Base-by-base conservation (phyloP, 2,888 invertebrate species). In the Thysanoteuthis rhombus region DNA sequence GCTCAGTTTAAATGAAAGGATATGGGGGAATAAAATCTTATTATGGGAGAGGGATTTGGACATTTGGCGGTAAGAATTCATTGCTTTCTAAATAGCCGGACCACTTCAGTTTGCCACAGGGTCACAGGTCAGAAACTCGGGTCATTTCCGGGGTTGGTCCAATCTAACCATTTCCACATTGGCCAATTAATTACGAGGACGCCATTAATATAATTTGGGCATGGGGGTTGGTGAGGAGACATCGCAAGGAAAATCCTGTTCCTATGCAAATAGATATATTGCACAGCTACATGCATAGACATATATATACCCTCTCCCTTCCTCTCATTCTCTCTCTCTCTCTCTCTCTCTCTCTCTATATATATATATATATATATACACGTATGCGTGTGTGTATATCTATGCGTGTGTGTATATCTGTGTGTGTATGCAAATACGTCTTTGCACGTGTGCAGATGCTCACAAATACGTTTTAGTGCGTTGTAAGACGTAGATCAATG, bases 261-360 rank as follows among this genome's bases (percentile, higher is more conserved):
- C 0, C 75, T 75, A 75, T n/a, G 19, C 75, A n/a, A 75, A n/a
- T n/a, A n/a, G 3, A n/a, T 12, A n/a, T 4, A 2, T 0, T 16
- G 0, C 2, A n/a, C 0, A 0, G 36, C 3, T 1, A 3, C 1
- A 28, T 2, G 58, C 0, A 6, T 0, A 58, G 25, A 28, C 25
- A 28, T 6, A 58, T 28, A 58, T 42, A 25, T 22, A 22, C 52
- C 5, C 45, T 45, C 45, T 45, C 10, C 19, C 45, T 45, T 4
- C 0, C 52, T 52, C 4, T 52, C 25, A 22, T 5, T 52, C 52
- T 52, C 25, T 52, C 52, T 52, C 52, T 52, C 45, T 45, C 45
- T 45, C 45, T 45, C 45, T 45, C 45, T 45, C 12, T 45, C 45
- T 45, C 45, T 45, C 45, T 45, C 45, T 45, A 12, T 8, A 45